Conservation (phyloP, 2,113 vertebrate genomes). For the Balaeniceps rex region DNA sequence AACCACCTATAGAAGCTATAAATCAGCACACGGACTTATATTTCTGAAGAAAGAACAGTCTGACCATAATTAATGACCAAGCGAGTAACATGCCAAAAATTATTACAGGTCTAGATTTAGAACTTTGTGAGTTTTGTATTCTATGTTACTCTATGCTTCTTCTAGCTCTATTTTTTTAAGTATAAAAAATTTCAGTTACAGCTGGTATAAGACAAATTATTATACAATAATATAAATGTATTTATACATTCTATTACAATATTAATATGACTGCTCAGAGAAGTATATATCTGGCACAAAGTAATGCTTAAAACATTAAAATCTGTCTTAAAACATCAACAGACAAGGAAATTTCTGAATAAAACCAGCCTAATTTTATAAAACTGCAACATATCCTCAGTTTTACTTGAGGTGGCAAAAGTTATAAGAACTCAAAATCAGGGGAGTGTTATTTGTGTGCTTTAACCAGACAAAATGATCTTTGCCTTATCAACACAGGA, state of each 20-base stretch:
- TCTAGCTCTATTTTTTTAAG: not conserved
- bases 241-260: not conserved
- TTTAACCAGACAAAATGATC: not conserved
- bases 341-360: not conserved
- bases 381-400: not conserved
- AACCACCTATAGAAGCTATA: not conserved
- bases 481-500: not conserved
- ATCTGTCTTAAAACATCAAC: not conserved
- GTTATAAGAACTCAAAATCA: not conserved
- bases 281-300: not conserved
- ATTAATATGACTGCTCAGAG: not conserved
- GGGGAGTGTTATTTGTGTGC: not conserved
- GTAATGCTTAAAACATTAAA: not conserved
- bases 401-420: not conserved
- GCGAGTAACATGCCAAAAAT: not conserved
- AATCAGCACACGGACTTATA: constrained; percentile 1
- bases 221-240: not conserved
- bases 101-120: not conserved
- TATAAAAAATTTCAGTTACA: not conserved
- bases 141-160: not conserved
- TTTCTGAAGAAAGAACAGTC: constrained; percentile 7
- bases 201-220: not conserved
- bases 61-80: constrained; percentile 1
- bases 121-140: not conserved
- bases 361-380: not conserved